phyloP scores from a whole-genome alignment of 1,140 invertebrate genomes.

The Fopius arisanus region DNA sequence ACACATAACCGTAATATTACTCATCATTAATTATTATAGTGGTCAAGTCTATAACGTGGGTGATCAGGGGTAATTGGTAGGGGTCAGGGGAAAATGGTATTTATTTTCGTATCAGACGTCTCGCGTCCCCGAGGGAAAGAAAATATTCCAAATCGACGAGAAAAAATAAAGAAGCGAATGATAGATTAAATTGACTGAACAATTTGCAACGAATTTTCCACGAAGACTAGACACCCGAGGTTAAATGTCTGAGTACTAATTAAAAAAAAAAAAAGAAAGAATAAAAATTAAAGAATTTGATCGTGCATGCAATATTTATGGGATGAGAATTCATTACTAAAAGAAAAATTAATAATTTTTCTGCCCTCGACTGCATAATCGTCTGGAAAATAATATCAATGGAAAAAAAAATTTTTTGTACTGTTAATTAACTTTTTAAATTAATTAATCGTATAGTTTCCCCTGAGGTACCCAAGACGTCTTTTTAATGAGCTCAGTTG shows the following conservation, averaged over 20 bases:
- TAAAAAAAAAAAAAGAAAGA: neutral
- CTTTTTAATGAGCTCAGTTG: neutral
- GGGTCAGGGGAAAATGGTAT: neutral
- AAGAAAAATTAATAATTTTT: neutral
- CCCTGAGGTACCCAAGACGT: neutral
- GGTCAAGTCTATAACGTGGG: conserved; percentile 50
- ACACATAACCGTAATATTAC: conserved; percentile 51
- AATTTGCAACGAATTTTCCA: too few species aligned
- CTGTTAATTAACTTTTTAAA: neutral
- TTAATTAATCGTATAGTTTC: neutral
- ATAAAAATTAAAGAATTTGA: conserved; percentile 13
- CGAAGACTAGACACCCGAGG: too few species aligned
- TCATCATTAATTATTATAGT: conserved; percentile 43
- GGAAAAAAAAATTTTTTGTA: neutral
- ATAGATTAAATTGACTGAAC: too few species aligned
- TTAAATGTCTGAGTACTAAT: neutral
- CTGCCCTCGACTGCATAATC: neutral
- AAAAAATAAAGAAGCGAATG: too few species aligned
- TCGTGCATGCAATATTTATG: conserved; percentile 2
- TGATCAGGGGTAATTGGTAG: conserved; percentile 9
- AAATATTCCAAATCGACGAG: neutral
- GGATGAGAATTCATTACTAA: neutral
- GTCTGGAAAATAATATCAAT: neutral
- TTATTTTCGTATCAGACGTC: conserved; percentile 1
- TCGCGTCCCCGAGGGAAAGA: neutral